A percentile compares a stretch with the other conserved stretches of the same genome.
phyloP scores from a whole-genome alignment of 2,888 invertebrate species.

The Drosophila gaucha region DNA sequence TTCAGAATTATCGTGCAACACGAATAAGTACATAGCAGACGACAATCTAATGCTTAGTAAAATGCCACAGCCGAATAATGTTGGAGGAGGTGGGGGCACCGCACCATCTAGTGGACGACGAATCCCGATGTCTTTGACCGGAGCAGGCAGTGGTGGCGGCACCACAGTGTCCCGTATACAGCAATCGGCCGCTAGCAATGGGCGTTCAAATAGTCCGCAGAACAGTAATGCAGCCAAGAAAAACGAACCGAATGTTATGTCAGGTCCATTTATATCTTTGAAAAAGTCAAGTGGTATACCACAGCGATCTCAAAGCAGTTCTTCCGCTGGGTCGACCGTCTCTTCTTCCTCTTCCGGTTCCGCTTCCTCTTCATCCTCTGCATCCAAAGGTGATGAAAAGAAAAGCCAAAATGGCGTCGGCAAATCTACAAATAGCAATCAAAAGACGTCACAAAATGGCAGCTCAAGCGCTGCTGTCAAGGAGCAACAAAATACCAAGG shows the following conservation, averaged over 20 bases:
- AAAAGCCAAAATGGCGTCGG: conserved; percentile 74
- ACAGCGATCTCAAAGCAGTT: conserved; percentile 6
- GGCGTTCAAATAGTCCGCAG: conserved; percentile 66
- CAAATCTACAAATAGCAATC: conserved; percentile 58
- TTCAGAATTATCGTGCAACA: conserved; percentile 48
- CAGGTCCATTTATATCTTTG: conserved; percentile 27
- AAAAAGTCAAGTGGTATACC: conserved; percentile 51
- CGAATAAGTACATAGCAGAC: conserved; percentile 6
- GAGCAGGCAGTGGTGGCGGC: conserved; percentile 11
- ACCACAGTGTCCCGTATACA: conserved; percentile 50
- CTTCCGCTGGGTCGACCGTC: neutral
- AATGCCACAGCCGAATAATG: conserved; percentile 70
- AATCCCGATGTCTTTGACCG: conserved; percentile 52
- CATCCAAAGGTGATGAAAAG: conserved; percentile 65
- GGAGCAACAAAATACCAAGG: conserved; percentile 48
- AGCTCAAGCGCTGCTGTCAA: conserved; percentile 36
- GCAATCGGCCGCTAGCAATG: conserved; percentile 54
- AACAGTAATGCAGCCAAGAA: conserved; percentile 38
- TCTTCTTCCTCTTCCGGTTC: conserved; percentile 25
- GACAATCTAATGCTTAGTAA: conserved; percentile 77
- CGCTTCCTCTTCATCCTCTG: conserved; percentile 18
- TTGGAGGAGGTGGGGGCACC: conserved; percentile 45
- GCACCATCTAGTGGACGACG: conserved; percentile 57
- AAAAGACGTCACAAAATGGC: conserved; percentile 59
- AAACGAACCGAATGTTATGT: conserved; percentile 21